Evolutionary conservation across 2,888 invertebrate genomes (phyloP), one percentile per base, ranked within the genome.

Genomic region (Ornithoptera priamus): DNA sequence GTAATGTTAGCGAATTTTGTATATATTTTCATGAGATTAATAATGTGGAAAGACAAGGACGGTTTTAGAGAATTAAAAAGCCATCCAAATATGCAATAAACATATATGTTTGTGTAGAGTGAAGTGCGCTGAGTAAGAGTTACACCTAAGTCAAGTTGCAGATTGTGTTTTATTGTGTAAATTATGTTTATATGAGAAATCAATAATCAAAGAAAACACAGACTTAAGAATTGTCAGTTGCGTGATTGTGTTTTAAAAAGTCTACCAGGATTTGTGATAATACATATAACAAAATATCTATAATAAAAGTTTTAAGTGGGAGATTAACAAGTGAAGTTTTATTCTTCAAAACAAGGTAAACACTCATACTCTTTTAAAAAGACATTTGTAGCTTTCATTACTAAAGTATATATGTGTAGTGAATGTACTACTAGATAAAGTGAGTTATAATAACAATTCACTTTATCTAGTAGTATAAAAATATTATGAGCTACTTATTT

Each of bases 201-300:
- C 89, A 90, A 81, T 92, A 92, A 90, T 90, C 88, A 87, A 89
- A 85, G 85, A 88, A 87, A 87, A 86, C 70, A 87, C 89, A 88
- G 88, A 79, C 76, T 76, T 87, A 89, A 87, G 89, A 89, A 86
- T 90, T 92, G 93, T 93, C 91, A 90, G 91, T 93, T 93, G 94
- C 88, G 94, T 94, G 94, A 94, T 94, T 94, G 94, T 93, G 93
- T 93, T 92, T 94, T 93, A 93, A 94, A 67, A 93, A 94, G 94
- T 94, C 94, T 94, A 94, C 94, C 94, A 94, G 94, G 94, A 94
- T 94, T 94, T 94, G 94, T 94, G 94, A 94, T 94, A 94, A 94
- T 94, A 94, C 94, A 93, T 94, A 94, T 94, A 94, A 94, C 94
- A 94, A 94, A 93, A 88, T 93, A 92, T 90, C 89, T 92, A 90